Percentiles rank a stretch among this genome's conserved stretches.
phyloP scores from a whole-genome alignment of 2,888 invertebrate species.

The Nasonovia ribisnigri region DNA sequence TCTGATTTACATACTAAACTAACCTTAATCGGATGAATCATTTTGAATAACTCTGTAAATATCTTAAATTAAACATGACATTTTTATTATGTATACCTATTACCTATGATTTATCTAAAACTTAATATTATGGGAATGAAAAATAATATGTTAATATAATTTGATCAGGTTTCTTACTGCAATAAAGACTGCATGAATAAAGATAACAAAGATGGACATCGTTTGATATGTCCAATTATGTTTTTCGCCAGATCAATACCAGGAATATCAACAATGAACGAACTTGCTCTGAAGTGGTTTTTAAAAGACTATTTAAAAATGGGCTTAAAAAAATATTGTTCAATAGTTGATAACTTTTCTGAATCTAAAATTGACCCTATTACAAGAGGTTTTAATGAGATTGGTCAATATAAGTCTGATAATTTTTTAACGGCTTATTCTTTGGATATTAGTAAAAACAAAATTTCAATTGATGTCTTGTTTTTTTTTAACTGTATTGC shows the following conservation, averaged over 20 bases:
- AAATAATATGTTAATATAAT: not conserved
- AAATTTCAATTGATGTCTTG: not conserved
- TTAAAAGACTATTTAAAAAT: not conserved
- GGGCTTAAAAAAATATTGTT: slow-evolving; percentile 9
- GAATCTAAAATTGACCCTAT: not conserved
- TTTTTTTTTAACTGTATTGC: slow-evolving; percentile 32
- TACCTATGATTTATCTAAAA: not conserved
- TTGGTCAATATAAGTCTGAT: slow-evolving; percentile 14
- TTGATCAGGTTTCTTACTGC: not conserved
- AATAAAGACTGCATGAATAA: too few species aligned
- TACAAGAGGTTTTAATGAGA: slow-evolving; percentile 3
- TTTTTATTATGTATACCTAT: too few species aligned
- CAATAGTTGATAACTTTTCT: not conserved
- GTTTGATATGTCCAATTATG: too few species aligned
- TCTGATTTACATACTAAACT: too few species aligned
- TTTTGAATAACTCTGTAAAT: too few species aligned
- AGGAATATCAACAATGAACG: not conserved
- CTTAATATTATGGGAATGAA: not conserved
- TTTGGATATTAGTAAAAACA: not conserved
- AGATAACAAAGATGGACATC: too few species aligned
- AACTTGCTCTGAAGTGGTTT: slow-evolving; percentile 3
- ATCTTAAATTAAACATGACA: too few species aligned
- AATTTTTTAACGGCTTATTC: slow-evolving; percentile 29
- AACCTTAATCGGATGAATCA: too few species aligned
- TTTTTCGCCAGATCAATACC: not conserved